A percentile compares a stretch with the other conserved stretches of the same genome.
These are phyloP conservation scores for Amiota communis DNA, from an alignment of 2,888 invertebrate genomes.

Conservation along the genomic window DNA sequence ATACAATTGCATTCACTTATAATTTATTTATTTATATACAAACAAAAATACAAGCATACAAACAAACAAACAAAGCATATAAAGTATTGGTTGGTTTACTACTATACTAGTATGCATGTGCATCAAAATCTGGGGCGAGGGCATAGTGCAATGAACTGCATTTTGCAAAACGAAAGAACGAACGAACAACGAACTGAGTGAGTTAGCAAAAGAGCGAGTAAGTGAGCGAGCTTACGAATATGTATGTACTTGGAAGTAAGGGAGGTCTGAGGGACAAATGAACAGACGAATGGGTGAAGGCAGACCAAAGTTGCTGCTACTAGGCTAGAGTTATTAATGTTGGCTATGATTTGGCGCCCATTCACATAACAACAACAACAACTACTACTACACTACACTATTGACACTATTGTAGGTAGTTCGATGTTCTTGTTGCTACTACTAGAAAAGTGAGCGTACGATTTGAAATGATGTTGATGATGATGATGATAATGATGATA, in stretches of 20 bases:
- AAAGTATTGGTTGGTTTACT: neutral
- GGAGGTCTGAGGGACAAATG: too few relatives aligned
- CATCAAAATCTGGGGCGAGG: conserved; percentile 70
- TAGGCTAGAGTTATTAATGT: conserved; percentile 17
- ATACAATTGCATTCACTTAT: neutral
- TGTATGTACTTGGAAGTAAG: too few relatives aligned
- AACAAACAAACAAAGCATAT: conserved; percentile 26
- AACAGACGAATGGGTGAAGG: neutral
- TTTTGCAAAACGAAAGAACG: conserved; percentile 16
- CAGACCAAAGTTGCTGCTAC: conserved; percentile 37
- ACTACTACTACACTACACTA: neutral
- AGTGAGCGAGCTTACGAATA: too few relatives aligned
- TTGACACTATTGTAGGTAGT: neutral
- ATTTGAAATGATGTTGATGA: neutral
- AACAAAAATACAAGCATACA: conserved; percentile 29
- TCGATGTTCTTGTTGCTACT: neutral
- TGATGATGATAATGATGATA: conserved; percentile 3
- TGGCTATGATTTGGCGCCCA: conserved; percentile 36
- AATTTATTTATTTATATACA: conserved; percentile 8
- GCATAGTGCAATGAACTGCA: conserved; percentile 73
- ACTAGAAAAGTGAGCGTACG: conserved; percentile 22
- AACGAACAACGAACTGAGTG: neutral
- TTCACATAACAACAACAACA: conserved; percentile 38
- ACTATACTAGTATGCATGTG: conserved; percentile 29
- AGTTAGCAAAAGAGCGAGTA: too few relatives aligned